Conservation (phyloP, 2,113 vertebrate genomes). For the Xenotilapia longispinis region DNA sequence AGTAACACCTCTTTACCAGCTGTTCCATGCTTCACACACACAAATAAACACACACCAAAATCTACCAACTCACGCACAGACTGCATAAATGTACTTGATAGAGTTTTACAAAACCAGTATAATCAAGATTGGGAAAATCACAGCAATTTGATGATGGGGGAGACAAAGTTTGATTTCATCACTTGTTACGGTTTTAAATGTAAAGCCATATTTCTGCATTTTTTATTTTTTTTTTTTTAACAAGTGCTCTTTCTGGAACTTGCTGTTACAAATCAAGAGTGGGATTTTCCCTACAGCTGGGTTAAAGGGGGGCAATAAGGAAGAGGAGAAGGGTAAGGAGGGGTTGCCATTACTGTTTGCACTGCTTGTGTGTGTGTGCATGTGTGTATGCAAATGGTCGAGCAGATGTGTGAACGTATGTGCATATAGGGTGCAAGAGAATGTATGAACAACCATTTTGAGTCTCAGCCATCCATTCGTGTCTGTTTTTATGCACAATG, state of each 20-base stretch:
- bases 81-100: slow-evolving; percentile 29
- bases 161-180: slow-evolving; percentile 31
- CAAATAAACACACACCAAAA: not conserved
- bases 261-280: slow-evolving; percentile 73
- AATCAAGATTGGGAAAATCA: slow-evolving; percentile 35
- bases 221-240: not conserved
- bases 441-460: slow-evolving; percentile 48
- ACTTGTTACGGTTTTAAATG: slow-evolving; percentile 69
- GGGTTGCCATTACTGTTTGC: slow-evolving; percentile 55
- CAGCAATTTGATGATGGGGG: not conserved
- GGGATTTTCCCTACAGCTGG: slow-evolving; percentile 44
- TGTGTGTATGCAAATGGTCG: not conserved
- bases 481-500: slow-evolving; percentile 24
- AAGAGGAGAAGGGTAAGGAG: not conserved
- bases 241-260: slow-evolving; percentile 78
- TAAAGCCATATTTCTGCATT: slow-evolving; percentile 63
- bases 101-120: slow-evolving; percentile 18
- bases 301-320: not conserved
- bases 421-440: slow-evolving; percentile 9
- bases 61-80: slow-evolving; percentile 13
- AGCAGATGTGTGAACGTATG: not conserved
- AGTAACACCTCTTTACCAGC: slow-evolving; percentile 66
- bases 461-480: slow-evolving; percentile 52
- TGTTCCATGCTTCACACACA: slow-evolving; percentile 31
- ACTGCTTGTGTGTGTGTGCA: not conserved